Evolutionary conservation across 1,140 invertebrate genomes (phyloP).

Genomic region (Heliothis virescens): DNA sequence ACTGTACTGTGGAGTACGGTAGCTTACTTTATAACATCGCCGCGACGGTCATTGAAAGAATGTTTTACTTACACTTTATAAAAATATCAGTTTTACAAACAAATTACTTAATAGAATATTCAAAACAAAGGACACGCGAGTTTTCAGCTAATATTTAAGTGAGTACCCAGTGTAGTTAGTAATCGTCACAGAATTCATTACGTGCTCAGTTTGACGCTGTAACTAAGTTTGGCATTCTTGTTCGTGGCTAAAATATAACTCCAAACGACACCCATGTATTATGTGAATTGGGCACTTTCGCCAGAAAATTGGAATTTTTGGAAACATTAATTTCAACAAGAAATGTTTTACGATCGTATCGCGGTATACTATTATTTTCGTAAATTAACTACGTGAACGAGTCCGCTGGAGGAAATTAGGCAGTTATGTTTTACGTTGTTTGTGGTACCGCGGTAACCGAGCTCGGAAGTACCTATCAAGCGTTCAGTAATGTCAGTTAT

Average conservation of each 20-base stretch:
- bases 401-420: neutral
- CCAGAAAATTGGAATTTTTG: neutral
- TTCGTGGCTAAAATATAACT: neutral
- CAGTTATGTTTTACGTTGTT: neutral
- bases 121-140: too few species aligned
- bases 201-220: neutral
- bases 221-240: too few species aligned
- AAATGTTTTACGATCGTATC: slow-evolving; percentile 24
- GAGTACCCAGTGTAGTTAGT: too few species aligned
- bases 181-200: neutral
- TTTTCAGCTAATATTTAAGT: too few species aligned
- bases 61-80: too few species aligned
- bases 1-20: neutral
- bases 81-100: too few species aligned
- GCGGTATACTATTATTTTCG: slow-evolving; percentile 9
- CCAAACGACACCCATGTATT: neutral
- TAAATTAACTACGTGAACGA: slow-evolving; percentile 14
- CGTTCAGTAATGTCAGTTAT: too few species aligned
- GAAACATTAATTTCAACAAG: neutral
- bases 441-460: neutral
- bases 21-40: too few species aligned
- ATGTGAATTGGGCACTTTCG: neutral
- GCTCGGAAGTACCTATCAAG: too few species aligned
- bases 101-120: too few species aligned
- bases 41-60: too few species aligned